Conservation (phyloP, 2,797 vertebrate genomes). For the Molossus alvarezi region DNA sequence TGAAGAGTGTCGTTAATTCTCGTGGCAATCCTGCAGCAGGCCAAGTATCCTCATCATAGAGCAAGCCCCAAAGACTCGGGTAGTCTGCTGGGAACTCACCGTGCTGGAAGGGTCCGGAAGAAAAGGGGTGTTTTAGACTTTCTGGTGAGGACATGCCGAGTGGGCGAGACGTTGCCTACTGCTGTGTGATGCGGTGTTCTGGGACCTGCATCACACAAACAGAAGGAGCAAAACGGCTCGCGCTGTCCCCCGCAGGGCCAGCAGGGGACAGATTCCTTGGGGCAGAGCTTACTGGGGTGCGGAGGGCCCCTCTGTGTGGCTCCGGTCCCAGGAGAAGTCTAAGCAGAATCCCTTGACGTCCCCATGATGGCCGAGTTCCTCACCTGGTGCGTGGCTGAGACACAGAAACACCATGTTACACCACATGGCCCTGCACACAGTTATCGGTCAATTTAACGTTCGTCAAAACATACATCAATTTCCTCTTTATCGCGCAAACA, state of each 20-base stretch:
- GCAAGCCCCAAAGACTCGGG: background rate
- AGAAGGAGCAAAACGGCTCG: background rate
- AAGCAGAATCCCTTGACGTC: background rate
- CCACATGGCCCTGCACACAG: rapidly evolving
- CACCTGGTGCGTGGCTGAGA: background rate
- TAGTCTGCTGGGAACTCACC: background rate
- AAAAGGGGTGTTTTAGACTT: background rate
- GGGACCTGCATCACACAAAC: background rate
- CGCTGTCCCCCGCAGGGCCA: rapidly evolving
- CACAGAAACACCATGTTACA: background rate
- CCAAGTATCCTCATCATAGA: background rate
- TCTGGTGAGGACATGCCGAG: background rate
- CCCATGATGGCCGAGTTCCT: background rate
- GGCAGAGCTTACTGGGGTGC: background rate
- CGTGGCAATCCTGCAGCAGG: background rate
- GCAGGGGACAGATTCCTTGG: background rate
- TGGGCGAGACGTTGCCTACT: background rate
- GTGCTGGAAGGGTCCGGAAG: background rate
- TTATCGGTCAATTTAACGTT: background rate
- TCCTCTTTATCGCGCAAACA: background rate
- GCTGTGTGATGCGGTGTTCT: background rate
- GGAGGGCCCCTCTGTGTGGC: background rate
- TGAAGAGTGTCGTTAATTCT: background rate
- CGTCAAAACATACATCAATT: background rate
- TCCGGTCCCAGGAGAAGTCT: background rate